Percentiles rank a stretch among this genome's conserved stretches.
phyloP scores from a whole-genome alignment of 2,113 vertebrate species.

The Corythornis madagascariensis region DNA sequence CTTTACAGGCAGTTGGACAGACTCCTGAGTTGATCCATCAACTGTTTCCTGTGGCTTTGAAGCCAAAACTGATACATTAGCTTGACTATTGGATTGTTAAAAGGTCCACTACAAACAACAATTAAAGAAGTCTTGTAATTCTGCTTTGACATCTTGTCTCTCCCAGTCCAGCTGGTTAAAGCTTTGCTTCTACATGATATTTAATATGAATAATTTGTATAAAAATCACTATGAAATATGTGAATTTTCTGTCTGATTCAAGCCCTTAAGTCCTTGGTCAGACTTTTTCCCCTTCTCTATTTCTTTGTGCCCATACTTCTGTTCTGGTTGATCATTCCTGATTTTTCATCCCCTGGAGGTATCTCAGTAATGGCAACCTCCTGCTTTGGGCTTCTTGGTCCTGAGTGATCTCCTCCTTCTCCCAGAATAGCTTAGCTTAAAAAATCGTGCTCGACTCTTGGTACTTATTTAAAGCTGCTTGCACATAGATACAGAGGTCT shows the following conservation, averaged over 20 bases:
- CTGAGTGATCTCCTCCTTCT: neutral
- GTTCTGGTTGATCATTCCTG: neutral
- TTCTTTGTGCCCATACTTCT: neutral
- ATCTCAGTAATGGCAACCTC: neutral
- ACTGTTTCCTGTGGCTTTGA: fast-evolving
- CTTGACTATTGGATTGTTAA: neutral
- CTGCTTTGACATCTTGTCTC: neutral
- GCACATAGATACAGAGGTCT: neutral
- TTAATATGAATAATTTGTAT: neutral
- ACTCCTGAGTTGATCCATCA: neutral
- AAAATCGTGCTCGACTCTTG: neutral
- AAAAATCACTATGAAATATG: neutral
- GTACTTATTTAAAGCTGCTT: neutral
- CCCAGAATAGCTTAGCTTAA: neutral
- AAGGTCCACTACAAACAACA: neutral
- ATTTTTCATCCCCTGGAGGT: neutral
- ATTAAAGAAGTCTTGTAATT: neutral
- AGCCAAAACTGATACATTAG: neutral
- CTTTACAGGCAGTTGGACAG: neutral
- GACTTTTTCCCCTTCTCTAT: neutral
- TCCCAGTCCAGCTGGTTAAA: neutral
- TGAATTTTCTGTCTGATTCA: neutral
- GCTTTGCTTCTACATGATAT: neutral
- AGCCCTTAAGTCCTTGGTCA: neutral
- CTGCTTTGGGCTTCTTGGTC: neutral